These are phyloP conservation scores for Hycleus cichorii DNA, from an alignment of 1,140 invertebrate species.

Conservation along the genomic window DNA sequence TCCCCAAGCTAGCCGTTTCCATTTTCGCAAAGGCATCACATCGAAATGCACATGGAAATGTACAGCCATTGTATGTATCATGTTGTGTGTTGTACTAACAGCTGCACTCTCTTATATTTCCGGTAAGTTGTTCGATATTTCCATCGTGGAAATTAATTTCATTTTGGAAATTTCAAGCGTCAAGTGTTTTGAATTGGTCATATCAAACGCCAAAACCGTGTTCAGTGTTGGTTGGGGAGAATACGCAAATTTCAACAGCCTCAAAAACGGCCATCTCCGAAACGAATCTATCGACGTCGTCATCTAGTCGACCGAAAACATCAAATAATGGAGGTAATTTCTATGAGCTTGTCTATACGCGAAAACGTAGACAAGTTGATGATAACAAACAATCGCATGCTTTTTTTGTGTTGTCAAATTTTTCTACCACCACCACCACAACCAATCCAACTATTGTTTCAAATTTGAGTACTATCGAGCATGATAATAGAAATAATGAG, in stretches of 20 bases:
- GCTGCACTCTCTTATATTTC: conserved; percentile 80
- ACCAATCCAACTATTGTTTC: conserved; percentile 6
- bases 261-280: conserved; percentile 56
- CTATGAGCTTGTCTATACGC: conserved; percentile 22
- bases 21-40: conserved; percentile 80
- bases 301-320: conserved; percentile 44
- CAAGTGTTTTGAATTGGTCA: conserved; percentile 73
- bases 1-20: conserved; percentile 59
- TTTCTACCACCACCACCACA: conserved; percentile 11
- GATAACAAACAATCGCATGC: conserved; percentile 28
- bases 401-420: conserved; percentile 25
- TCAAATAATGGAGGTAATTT: conserved; percentile 51
- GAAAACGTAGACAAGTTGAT: conserved; percentile 38
- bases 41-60: conserved; percentile 86
- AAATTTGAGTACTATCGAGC: conserved; percentile 10
- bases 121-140: conserved; percentile 53
- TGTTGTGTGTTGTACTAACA: conserved; percentile 69
- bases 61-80: conserved; percentile 76
- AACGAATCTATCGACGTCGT: conserved; percentile 53
- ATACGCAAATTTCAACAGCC: conserved; percentile 53
- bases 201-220: conserved; percentile 72
- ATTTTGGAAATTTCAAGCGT: conserved; percentile 45
- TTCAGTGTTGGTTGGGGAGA: conserved; percentile 72
- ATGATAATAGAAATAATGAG: conserved; percentile 21
- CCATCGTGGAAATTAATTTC: background rate